These are phyloP conservation scores for Platichthys stellatus DNA, from an alignment of 2,113 vertebrate species.

Conservation along the genomic window DNA sequence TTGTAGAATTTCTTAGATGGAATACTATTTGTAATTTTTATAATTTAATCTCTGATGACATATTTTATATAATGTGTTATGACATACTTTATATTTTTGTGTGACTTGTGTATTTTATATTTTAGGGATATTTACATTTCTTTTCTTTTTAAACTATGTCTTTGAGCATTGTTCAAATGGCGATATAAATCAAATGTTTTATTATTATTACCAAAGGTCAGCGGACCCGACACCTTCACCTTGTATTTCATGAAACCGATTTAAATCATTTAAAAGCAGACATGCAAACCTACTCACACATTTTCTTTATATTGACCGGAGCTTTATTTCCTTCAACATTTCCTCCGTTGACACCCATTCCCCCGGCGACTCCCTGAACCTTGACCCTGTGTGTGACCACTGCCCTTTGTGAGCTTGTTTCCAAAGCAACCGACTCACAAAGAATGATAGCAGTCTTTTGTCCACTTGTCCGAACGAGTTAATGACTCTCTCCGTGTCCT, in stretches of 20 bases:
- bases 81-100: no score
- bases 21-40: no score
- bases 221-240: no score
- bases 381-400: constrained; percentile 32
- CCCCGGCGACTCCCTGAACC: constrained; percentile 58
- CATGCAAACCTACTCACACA: background rate
- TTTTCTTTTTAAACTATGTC: no score
- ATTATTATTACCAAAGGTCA: no score
- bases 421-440: constrained; percentile 51
- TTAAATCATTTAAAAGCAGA: background rate
- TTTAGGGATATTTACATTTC: no score
- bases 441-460: constrained; percentile 55
- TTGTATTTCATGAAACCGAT: background rate
- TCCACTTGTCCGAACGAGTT: constrained; percentile 57
- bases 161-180: no score
- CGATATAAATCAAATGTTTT: no score
- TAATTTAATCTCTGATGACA: no score
- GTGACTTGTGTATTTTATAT: no score
- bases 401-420: constrained; percentile 59
- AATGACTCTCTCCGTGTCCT: constrained; percentile 24
- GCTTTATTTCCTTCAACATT: background rate
- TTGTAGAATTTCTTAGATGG: no score
- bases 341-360: background rate
- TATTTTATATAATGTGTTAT: no score
- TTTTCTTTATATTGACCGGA: background rate